Evolutionary conservation across 2,888 invertebrate species (phyloP).

Genomic region (Sthenelais limicola): DNA sequence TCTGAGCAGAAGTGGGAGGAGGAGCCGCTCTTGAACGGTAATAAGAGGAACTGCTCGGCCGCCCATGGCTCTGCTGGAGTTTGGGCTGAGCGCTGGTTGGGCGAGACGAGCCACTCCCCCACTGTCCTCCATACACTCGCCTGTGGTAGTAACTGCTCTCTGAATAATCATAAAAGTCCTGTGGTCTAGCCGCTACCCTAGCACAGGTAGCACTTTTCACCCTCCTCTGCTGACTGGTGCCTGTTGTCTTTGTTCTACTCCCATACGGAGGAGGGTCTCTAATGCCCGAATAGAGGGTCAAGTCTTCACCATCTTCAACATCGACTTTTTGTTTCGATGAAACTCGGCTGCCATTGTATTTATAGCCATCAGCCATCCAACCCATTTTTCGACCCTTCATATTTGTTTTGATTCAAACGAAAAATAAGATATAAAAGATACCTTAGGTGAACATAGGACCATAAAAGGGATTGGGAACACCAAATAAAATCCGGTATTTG

Average conservation of each 20-base stretch:
- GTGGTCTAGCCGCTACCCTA: neutral
- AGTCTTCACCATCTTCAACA: neutral
- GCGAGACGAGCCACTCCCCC: neutral
- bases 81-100: neutral
- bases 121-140: too few species aligned
- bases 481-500: too few species aligned
- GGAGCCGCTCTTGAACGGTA: too few species aligned
- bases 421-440: too few species aligned
- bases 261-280: too few species aligned
- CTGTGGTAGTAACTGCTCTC: neutral
- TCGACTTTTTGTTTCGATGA: neutral
- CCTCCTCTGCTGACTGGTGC: neutral
- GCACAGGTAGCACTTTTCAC: slow-evolving; percentile 9
- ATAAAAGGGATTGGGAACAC: too few species aligned
- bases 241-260: neutral
- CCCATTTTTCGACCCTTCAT: slow-evolving; percentile 12
- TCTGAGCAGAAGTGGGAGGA: too few species aligned
- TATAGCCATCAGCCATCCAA: slow-evolving; percentile 30
- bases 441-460: too few species aligned
- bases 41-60: too few species aligned
- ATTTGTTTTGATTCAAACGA: too few species aligned
- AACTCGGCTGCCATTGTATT: neutral
- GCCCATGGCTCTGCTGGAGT: too few species aligned
- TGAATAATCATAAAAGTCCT: too few species aligned
- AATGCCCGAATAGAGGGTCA: neutral